phyloP scores from a whole-genome alignment of 2,888 invertebrate genomes.

The Trachelus iudaicus region DNA sequence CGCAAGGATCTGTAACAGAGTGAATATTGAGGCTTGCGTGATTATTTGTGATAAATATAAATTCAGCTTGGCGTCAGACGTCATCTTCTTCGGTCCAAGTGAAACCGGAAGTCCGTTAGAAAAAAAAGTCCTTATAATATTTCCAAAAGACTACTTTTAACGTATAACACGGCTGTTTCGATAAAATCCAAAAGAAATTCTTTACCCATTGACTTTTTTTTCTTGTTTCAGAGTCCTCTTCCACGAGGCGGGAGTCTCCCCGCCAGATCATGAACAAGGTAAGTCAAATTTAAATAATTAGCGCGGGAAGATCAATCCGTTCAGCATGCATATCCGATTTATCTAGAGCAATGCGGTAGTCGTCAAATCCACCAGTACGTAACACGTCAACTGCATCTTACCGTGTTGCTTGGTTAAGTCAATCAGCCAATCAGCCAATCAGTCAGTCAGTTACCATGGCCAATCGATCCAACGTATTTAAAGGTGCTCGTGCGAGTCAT shows the following conservation, averaged over 20 bases:
- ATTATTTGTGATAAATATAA: slow-evolving; percentile 59
- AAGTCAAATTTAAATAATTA: slow-evolving; percentile 20
- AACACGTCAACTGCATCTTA: neutral
- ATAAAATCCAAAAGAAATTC: no score
- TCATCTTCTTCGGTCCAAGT: slow-evolving; percentile 7
- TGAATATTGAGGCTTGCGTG: slow-evolving; percentile 52
- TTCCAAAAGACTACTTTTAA: no score
- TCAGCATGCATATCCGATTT: neutral
- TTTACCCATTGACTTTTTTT: slow-evolving; percentile 15
- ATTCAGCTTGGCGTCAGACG: slow-evolving; percentile 43
- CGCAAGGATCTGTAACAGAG: slow-evolving; percentile 26
- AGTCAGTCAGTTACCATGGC: slow-evolving; percentile 42
- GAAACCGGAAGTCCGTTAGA: no score
- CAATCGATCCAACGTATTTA: slow-evolving; percentile 47
- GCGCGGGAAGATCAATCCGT: neutral
- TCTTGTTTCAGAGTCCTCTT: slow-evolving; percentile 63
- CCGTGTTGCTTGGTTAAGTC: neutral
- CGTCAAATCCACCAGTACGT: neutral
- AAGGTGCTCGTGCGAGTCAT: slow-evolving; percentile 38
- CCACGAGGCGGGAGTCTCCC: slow-evolving; percentile 61
- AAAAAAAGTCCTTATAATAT: no score
- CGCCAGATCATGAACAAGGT: slow-evolving; percentile 67
- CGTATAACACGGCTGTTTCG: no score
- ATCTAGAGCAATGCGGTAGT: neutral
- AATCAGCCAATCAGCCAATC: slow-evolving; percentile 17